phyloP scores from a whole-genome alignment of 2,113 vertebrate genomes.

The Lamprologus speciosus region DNA sequence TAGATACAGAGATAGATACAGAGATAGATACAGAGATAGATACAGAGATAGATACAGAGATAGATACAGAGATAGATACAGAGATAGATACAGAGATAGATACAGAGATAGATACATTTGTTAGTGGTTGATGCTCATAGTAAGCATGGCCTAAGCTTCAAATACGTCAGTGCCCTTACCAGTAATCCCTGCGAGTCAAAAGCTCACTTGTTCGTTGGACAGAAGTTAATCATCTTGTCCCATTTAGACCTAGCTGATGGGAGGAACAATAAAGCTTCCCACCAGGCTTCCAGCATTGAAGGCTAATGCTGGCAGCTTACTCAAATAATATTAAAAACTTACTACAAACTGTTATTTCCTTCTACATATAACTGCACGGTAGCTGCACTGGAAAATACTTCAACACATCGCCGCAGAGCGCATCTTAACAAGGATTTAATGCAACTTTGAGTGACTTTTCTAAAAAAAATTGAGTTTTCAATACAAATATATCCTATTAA shows the following conservation, averaged over 20 bases:
- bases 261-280: not conserved
- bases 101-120: fast-evolving
- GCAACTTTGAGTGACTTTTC: not conserved
- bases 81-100: fast-evolving
- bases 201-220: not conserved
- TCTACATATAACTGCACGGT: not conserved
- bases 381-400: not conserved
- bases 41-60: fast-evolving
- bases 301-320: not conserved
- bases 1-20: fast-evolving
- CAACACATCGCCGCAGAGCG: not conserved
- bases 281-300: not conserved
- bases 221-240: not conserved
- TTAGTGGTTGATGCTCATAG: not conserved
- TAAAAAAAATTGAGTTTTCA: not conserved
- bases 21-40: fast-evolving
- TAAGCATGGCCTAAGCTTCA: not conserved
- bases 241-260: not conserved
- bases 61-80: fast-evolving
- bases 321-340: not conserved
- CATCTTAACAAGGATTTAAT: not conserved
- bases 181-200: not conserved
- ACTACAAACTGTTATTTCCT: not conserved
- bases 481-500: not conserved
- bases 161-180: not conserved